phyloP scores from a whole-genome alignment of 2,797 vertebrate genomes.

The Amazona ochrocephala region DNA sequence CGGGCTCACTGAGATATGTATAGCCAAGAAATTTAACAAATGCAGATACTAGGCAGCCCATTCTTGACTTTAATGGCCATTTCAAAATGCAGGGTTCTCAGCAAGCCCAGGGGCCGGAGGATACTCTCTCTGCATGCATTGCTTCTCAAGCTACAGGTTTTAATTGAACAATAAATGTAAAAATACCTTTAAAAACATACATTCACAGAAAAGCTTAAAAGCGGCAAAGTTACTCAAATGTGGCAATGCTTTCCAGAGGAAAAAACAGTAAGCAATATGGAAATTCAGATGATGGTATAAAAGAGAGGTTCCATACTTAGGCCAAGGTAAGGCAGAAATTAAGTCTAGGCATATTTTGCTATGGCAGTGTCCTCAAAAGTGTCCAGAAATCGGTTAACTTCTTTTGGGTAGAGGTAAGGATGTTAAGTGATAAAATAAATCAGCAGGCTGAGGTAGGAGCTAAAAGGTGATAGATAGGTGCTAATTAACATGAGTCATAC shows the following conservation, averaged over 20 bases:
- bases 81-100: background rate
- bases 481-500: background rate
- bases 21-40: background rate
- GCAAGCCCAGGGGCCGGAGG: background rate
- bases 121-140: background rate
- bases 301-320: background rate
- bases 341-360: background rate
- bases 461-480: background rate
- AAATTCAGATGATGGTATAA: background rate
- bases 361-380: background rate
- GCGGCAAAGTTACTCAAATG: background rate
- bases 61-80: background rate
- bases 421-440: background rate
- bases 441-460: background rate
- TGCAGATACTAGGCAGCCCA: background rate
- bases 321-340: background rate
- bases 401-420: background rate
- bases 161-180: background rate
- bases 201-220: background rate
- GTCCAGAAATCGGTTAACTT: background rate
- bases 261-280: background rate
- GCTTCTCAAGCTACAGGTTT: background rate
- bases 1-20: background rate
- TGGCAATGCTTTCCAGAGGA: background rate
- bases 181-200: background rate